Conservation (phyloP, 2,113 vertebrate species). For the Hyperoodon ampullatus region DNA sequence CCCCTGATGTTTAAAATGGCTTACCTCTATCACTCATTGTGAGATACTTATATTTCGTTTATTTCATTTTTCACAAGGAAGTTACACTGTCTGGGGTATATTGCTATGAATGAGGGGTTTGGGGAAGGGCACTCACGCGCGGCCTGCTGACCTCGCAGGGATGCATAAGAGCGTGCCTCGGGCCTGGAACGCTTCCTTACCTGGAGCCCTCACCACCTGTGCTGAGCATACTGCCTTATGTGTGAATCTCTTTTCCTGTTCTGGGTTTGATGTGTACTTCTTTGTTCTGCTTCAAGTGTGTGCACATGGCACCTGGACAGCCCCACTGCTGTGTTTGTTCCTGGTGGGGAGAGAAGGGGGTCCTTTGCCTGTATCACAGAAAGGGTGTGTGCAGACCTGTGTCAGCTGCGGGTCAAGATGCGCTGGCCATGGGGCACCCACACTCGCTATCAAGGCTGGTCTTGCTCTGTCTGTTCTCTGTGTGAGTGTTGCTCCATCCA, state of each 20-base stretch:
- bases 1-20: slow-evolving; percentile 8
- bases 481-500: not conserved
- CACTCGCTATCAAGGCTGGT: not conserved
- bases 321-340: not conserved
- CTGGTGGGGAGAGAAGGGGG: not conserved
- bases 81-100: not conserved
- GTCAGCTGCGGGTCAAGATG: not conserved
- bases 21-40: not conserved
- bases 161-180: not conserved
- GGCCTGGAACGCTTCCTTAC: not conserved
- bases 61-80: not conserved
- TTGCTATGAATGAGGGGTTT: not conserved
- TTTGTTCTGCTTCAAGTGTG: not conserved
- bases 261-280: not conserved
- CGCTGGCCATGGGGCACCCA: not conserved
- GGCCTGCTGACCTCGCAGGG: not conserved
- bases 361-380: not conserved
- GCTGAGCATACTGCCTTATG: not conserved
- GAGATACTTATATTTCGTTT: slow-evolving; percentile 34
- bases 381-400: not conserved
- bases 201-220: not conserved
- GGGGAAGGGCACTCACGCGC: not conserved
- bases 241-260: not conserved
- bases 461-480: not conserved
- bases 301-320: not conserved